Percentiles rank a stretch among this genome's conserved stretches.
These are phyloP conservation scores for Lepidostoma basale DNA, from an alignment of 1,140 invertebrate genomes.

Conservation along the genomic window DNA sequence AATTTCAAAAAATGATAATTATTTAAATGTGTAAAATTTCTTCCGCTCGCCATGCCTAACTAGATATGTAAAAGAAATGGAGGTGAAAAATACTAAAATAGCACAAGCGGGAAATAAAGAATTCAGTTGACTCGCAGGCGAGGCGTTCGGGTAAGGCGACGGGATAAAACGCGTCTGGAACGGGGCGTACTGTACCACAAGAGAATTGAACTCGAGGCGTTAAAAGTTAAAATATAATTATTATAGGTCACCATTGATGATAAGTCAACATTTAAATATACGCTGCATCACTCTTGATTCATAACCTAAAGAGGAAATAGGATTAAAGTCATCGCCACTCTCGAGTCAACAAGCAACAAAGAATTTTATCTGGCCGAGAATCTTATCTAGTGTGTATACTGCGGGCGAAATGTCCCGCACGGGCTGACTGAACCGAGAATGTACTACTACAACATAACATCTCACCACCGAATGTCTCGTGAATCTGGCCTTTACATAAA, in stretches of 20 bases:
- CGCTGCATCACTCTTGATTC: not conserved
- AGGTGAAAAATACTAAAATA: not conserved
- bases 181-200: not conserved
- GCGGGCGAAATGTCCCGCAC: not conserved
- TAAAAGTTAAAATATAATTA: not conserved
- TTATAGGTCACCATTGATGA: not conserved
- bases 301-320: too few species aligned
- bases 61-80: not conserved
- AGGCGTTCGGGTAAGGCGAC: not conserved
- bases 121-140: not conserved
- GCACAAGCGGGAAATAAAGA: slow-evolving; percentile 1
- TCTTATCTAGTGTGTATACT: not conserved
- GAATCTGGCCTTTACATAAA: slow-evolving; percentile 33
- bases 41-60: not conserved
- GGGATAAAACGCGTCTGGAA: not conserved
- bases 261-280: not conserved
- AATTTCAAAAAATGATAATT: not conserved
- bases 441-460: slow-evolving; percentile 4
- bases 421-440: slow-evolving; percentile 1
- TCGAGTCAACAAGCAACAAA: slow-evolving; percentile 1
- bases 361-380: not conserved
- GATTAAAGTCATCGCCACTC: not conserved
- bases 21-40: not conserved
- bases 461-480: slow-evolving; percentile 29
- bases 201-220: not conserved